phyloP scores from a whole-genome alignment of 2,888 invertebrate species.

The Adelognathus sp. region DNA sequence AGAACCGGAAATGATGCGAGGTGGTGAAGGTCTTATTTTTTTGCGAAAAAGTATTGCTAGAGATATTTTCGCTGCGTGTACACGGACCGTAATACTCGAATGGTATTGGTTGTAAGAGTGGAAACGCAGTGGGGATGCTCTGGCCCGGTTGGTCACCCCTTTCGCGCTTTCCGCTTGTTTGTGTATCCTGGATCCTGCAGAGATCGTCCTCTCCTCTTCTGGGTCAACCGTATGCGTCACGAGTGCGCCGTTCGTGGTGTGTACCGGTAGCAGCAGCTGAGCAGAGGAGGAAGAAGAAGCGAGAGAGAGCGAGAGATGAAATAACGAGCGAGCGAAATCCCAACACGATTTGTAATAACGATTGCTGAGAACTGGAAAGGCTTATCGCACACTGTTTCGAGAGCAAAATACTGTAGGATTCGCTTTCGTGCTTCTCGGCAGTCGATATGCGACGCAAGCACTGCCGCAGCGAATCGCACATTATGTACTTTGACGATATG shows the following conservation, averaged over 20 bases:
- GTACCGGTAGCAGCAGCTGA: not conserved
- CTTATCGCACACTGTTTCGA: too few relatives aligned
- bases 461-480: not conserved
- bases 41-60: not conserved
- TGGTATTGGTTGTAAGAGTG: not conserved
- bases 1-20: slow-evolving; percentile 3
- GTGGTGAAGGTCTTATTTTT: slow-evolving; percentile 6
- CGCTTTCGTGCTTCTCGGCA: too few relatives aligned
- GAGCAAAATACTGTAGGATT: too few relatives aligned
- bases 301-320: not conserved
- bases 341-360: slow-evolving; percentile 18
- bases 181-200: slow-evolving; percentile 44
- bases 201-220: slow-evolving; percentile 41
- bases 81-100: not conserved
- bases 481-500: too few relatives aligned
- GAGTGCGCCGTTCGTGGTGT: slow-evolving; percentile 13
- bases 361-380: too few relatives aligned
- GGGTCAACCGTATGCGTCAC: slow-evolving; percentile 52
- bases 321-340: slow-evolving; percentile 1
- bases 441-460: slow-evolving; percentile 9
- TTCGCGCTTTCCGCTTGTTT: slow-evolving; percentile 26
- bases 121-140: slow-evolving; percentile 6
- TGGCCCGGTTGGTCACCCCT: slow-evolving; percentile 29
- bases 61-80: not conserved
- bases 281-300: not conserved